phyloP scores from a whole-genome alignment of 2,888 invertebrate genomes.

The Rhagium mordax region DNA sequence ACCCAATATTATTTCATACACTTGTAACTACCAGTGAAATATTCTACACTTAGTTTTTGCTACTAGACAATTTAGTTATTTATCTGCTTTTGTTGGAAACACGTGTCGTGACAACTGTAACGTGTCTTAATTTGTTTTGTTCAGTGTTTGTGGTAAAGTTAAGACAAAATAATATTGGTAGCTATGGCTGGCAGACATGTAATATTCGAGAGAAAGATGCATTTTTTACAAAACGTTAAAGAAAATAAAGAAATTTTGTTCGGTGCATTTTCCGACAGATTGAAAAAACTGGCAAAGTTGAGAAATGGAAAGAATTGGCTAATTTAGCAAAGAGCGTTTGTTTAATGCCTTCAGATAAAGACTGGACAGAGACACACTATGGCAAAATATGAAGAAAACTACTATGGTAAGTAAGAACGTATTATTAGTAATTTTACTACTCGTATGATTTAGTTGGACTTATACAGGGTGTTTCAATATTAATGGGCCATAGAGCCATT shows the following conservation, averaged over 20 bases:
- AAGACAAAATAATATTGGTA: conserved; percentile 6
- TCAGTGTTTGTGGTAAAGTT: conserved; percentile 6
- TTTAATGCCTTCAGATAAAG: conserved; percentile 24
- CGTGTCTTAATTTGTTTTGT: neutral
- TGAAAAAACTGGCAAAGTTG: neutral
- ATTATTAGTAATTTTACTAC: neutral
- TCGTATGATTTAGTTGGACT: conserved; percentile 11
- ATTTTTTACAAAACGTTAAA: conserved; percentile 38
- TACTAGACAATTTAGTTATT: neutral
- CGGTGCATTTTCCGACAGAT: conserved; percentile 36
- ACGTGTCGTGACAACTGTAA: neutral
- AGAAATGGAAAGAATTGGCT: conserved; percentile 21
- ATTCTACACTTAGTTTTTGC: neutral
- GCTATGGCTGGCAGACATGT: conserved; percentile 21
- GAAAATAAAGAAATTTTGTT: conserved; percentile 41
- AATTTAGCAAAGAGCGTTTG: conserved; percentile 20
- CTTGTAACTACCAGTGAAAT: neutral
- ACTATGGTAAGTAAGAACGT: conserved; percentile 4
- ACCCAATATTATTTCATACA: conserved; percentile 22
- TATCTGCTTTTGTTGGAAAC: neutral
- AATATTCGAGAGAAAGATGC: conserved; percentile 37
- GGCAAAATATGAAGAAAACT: conserved; percentile 27
- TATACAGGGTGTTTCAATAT: conserved; percentile 18
- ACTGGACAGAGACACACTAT: conserved; percentile 29
- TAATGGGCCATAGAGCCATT: neutral